Evolutionary conservation across 2,113 vertebrate species (phyloP), one percentile per base, ranked within the genome.

Genomic region (Melanostigma gelatinosum): DNA sequence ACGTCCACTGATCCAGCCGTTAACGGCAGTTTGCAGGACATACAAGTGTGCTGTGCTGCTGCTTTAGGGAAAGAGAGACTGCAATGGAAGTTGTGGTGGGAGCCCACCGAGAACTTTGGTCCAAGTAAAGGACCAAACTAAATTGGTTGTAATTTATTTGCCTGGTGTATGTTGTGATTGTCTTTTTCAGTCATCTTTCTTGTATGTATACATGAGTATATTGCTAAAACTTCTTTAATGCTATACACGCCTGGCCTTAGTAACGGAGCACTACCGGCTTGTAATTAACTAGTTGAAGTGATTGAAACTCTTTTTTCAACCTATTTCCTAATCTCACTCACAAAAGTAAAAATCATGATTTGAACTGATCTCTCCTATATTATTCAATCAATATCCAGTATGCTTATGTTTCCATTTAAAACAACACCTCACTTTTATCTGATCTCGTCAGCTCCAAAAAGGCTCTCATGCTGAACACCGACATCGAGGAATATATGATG

Each of bases 241-340:
- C 54, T 58, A 27, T 38, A 10, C n/a, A 22, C 15, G 20, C 4
- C 50, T 78, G 66, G 66, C 10, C n/a, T 50, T 18, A 3, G 36
- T 77, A 58, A 65, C 24, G 44, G 13, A 27, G 32, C n/a, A 13
- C 46, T 58, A 38, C 2, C 4, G 11, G 27, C 16, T 44, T 50
- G 24, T 75, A 36, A 74, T 65, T 75, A 29, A 38, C 22, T 22
- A 64, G 15, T 44, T 68, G 1, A 44, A 61, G 8, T 66, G 55
- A 70, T 12, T 55, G 10, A 54, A 71, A 24, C 13, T 8, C 34
- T 70, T 32, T 58, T 16, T 42, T 27, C 9, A 61, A 57, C 29
- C 71, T 29, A 36, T 29, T 58, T 79, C 24, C 52, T 77, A 68
- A 86, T 72, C 48, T 68, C 65, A 64, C n/a, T 72, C n/a, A 80